A percentile compares a stretch with the other conserved stretches of the same genome.
Evolutionary conservation across 2,113 vertebrate species (phyloP).

Genomic region (Tachysurus vachellii): DNA sequence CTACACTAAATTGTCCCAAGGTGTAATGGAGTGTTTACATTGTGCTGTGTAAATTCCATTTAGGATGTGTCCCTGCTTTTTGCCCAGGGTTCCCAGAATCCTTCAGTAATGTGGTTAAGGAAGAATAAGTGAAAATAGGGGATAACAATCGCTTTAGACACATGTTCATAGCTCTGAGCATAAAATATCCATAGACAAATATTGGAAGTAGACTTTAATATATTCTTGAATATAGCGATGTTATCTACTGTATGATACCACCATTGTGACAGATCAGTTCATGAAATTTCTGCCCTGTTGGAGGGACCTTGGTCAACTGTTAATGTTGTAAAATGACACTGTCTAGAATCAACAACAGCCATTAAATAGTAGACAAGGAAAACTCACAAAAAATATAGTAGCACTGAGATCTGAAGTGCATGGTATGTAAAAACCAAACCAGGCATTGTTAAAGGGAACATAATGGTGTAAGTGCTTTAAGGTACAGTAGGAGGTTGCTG

Average conservation of each 20-base stretch:
- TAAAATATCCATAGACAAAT: not conserved
- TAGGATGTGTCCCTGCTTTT: not conserved
- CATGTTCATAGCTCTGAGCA: not conserved
- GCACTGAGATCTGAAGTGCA: not conserved
- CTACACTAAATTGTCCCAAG: not conserved
- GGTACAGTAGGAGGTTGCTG: too few species aligned
- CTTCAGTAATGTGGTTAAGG: not conserved
- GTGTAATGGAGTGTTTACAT: not conserved
- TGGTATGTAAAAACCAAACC: not conserved
- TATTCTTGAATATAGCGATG: not conserved
- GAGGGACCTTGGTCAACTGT: not conserved
- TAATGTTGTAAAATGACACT: not conserved
- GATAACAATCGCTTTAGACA: not conserved
- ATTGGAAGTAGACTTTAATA: not conserved
- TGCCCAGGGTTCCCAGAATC: not conserved
- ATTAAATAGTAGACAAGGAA: not conserved
- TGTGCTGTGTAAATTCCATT: not conserved
- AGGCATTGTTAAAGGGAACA: not conserved
- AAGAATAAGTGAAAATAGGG: not conserved
- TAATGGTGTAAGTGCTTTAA: too few species aligned
- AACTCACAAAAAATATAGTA: too few species aligned
- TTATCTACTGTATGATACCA: not conserved
- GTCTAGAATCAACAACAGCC: not conserved
- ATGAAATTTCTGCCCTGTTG: not conserved
- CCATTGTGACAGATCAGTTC: not conserved